Evolutionary conservation across 2,888 invertebrate species (phyloP).

Genomic region (Gymnoscelis rufifasciata): DNA sequence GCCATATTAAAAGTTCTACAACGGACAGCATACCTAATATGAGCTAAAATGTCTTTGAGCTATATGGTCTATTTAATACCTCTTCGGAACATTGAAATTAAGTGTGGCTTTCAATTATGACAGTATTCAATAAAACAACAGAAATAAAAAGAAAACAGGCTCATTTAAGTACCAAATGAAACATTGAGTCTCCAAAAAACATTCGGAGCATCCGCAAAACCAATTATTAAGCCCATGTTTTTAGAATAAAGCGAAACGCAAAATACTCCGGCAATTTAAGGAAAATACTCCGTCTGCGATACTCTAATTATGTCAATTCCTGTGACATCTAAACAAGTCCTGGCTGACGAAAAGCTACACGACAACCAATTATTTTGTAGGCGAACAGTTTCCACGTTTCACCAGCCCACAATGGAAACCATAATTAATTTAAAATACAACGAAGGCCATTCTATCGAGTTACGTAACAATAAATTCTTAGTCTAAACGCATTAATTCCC

Average conservation of each 20-base stretch:
- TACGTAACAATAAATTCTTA: conserved; percentile 30
- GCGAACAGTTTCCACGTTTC: conserved; percentile 27
- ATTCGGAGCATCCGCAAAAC: neutral
- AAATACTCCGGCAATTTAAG: conserved; percentile 10
- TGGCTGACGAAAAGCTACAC: conserved; percentile 30
- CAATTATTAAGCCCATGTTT: conserved; percentile 2
- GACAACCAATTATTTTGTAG: conserved; percentile 40
- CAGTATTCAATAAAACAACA: neutral
- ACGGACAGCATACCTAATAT: too few species aligned
- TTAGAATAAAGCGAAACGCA: neutral
- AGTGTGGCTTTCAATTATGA: neutral
- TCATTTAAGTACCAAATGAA: neutral
- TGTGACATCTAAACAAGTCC: conserved; percentile 19
- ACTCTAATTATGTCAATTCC: conserved; percentile 22
- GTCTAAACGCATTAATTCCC: conserved; percentile 39
- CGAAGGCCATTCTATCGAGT: conserved; percentile 40
- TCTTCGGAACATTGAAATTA: too few species aligned
- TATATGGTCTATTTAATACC: too few species aligned
- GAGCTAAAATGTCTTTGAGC: too few species aligned
- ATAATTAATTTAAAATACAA: conserved; percentile 46
- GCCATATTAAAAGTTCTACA: too few species aligned
- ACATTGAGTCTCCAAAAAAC: too few species aligned
- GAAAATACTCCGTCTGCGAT: conserved; percentile 11
- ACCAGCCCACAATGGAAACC: conserved; percentile 23
- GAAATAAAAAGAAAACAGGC: neutral